A percentile compares a stretch with the other conserved stretches of the same genome.
Evolutionary conservation across 2,797 vertebrate genomes (phyloP).

Genomic region (Poeciliopsis paucimaculata): DNA sequence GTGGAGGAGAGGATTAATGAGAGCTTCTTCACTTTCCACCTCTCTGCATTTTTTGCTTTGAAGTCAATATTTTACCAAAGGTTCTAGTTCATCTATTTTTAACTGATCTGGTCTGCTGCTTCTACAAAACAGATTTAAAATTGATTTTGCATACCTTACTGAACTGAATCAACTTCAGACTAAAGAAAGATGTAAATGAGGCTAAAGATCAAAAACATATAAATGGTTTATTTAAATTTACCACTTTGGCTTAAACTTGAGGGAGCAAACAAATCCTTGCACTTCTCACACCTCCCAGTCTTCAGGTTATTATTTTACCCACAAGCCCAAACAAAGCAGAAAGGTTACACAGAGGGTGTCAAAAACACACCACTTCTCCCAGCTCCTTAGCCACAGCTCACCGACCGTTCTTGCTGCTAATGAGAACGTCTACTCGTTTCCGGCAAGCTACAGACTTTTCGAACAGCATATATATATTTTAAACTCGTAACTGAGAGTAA

Average conservation of each 20-base stretch:
- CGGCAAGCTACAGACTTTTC: slow-evolving; percentile 6
- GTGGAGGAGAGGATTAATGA: not conserved
- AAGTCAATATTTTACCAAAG: not conserved
- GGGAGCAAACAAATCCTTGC: not conserved
- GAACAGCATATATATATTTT: not conserved
- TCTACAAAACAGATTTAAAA: not conserved
- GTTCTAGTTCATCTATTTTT: not conserved
- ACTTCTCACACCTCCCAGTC: slow-evolving; percentile 13
- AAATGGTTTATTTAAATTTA: not conserved
- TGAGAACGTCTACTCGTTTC: slow-evolving; percentile 6
- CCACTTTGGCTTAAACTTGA: not conserved
- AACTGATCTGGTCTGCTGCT: not conserved
- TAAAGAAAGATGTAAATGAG: not conserved
- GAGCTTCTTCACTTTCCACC: not conserved
- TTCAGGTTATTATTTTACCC: slow-evolving; percentile 18
- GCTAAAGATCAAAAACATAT: not conserved
- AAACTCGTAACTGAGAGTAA: not conserved
- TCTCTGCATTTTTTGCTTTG: not conserved
- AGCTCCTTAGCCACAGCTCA: slow-evolving; percentile 16
- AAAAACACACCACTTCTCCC: slow-evolving; percentile 19
- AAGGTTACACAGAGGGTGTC: slow-evolving; percentile 16
- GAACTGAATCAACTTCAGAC: not conserved
- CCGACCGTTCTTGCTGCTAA: slow-evolving; percentile 17
- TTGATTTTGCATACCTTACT: not conserved
- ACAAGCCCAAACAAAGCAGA: slow-evolving; percentile 15